Percentiles rank a stretch among this genome's conserved stretches.
phyloP scores from a whole-genome alignment of 2,797 vertebrate species.

The Chloroceryle amazona region DNA sequence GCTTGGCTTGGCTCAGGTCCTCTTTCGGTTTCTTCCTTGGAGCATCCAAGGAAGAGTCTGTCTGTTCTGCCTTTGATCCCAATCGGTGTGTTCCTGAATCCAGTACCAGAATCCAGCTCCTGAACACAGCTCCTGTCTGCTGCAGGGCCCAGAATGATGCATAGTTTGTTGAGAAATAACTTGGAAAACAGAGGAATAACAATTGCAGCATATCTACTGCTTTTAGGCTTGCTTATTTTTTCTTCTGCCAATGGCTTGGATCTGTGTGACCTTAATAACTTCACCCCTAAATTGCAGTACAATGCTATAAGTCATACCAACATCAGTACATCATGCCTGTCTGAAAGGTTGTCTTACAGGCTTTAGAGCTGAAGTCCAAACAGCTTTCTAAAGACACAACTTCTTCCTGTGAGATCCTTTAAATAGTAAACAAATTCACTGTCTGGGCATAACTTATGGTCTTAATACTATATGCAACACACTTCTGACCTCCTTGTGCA shows the following conservation, averaged over 20 bases:
- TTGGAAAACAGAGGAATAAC: background rate
- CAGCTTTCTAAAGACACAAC: background rate
- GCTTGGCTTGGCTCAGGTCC: too few relatives aligned
- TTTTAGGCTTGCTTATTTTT: background rate
- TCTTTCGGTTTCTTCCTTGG: too few relatives aligned
- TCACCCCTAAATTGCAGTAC: background rate
- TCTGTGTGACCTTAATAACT: background rate
- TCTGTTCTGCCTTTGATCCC: too few relatives aligned
- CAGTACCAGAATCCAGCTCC: too few relatives aligned
- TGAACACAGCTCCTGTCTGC: too few relatives aligned
- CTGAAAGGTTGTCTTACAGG: background rate
- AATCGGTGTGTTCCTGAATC: too few relatives aligned
- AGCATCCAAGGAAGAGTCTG: too few relatives aligned
- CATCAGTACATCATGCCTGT: background rate
- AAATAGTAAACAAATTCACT: background rate
- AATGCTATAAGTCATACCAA: background rate
- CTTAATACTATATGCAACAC: background rate
- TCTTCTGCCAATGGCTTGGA: background rate
- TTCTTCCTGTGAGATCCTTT: background rate
- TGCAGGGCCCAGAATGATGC: background rate
- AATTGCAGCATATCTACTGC: background rate
- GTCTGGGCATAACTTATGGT: background rate
- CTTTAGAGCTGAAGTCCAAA: background rate
- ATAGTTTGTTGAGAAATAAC: background rate
- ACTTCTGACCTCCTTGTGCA: background rate